Percentiles rank a stretch among this genome's conserved stretches.
Evolutionary conservation across 2,797 vertebrate genomes (phyloP).

Genomic region (Leptodactylus fallax): DNA sequence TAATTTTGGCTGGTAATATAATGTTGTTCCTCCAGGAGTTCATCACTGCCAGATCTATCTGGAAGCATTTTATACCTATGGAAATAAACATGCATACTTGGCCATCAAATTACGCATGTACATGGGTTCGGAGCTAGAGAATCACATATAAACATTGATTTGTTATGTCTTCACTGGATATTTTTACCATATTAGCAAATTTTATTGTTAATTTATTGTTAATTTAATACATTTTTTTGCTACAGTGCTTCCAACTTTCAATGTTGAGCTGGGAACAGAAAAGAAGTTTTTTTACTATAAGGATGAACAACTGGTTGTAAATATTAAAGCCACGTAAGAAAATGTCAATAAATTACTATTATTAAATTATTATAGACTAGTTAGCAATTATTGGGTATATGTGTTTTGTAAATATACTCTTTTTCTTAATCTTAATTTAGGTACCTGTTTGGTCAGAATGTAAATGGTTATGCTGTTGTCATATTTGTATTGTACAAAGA

Average conservation of each 20-base stretch:
- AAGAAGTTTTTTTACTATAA: conserved; percentile 63
- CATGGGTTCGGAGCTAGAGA: too few relatives aligned
- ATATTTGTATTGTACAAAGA: conserved; percentile 58
- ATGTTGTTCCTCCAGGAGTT: too few relatives aligned
- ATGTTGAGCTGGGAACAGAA: conserved; percentile 61
- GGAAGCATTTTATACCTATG: too few relatives aligned
- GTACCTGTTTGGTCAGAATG: conserved; percentile 61
- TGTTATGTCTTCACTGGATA: too few relatives aligned
- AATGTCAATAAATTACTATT: not conserved
- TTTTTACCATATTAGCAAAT: too few relatives aligned
- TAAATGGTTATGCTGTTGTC: conserved; percentile 56
- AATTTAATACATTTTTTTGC: too few relatives aligned
- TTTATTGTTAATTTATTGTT: too few relatives aligned
- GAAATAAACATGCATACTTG: too few relatives aligned
- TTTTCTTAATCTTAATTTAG: conserved; percentile 36
- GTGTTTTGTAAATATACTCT: not conserved
- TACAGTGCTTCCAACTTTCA: conserved; percentile 65
- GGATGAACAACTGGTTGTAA: conserved; percentile 38
- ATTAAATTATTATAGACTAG: not conserved
- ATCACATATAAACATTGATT: not conserved
- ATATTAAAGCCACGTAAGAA: conserved; percentile 63
- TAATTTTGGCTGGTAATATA: too few relatives aligned
- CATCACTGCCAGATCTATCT: too few relatives aligned
- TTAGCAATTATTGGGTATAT: too few relatives aligned
- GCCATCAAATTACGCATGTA: too few relatives aligned